Evolutionary conservation across 1,140 invertebrate species (phyloP), one percentile per base, ranked within the genome.

Genomic region (Parasteatoda tepidariorum): DNA sequence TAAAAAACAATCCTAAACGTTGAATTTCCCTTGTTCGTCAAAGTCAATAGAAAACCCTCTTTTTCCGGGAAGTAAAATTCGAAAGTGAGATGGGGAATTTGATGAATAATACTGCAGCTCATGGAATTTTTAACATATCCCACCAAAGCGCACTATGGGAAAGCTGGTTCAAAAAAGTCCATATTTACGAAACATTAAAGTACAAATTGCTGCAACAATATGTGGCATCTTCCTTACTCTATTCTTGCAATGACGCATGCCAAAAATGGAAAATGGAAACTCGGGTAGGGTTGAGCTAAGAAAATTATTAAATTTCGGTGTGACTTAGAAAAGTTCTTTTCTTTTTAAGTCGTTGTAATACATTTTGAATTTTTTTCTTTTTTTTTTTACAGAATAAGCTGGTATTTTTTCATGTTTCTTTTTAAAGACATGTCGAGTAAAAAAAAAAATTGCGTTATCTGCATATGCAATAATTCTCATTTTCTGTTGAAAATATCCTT

Each of bases 401-500:
- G n/a, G n/a, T n/a, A n/a, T n/a, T n/a, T n/a, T n/a, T n/a, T n/a
- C n/a, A n/a, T n/a, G n/a, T n/a, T n/a, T n/a, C n/a, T 59, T 78
- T 59, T 54, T 64, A 78, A 78, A 54, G 74, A 31, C 59, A 57
- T 75, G 71, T 57, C n/a, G 9, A n/a, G n/a, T n/a, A n/a, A n/a
- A 30, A 31, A 76, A 76, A 76, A 18, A 38, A 28, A 24, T 13
- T 26, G n/a, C 64, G 62, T 54, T 57, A 41, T 68, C 62, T 79
- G 75, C 67, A 79, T 79, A 57, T 41, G 57, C 68, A 79, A 79
- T 79, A 79, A 68, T 68, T 79, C 41, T 34, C 61, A 34, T 64
- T 61, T 64, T 76, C 74, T 64, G 41, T 31, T 15, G 30, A 6
- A 41, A 11, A 18, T 61, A 11, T 79, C 75, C 75, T 64, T 67